Percentiles rank a stretch among this genome's conserved stretches.
These are phyloP conservation scores for Panopea generosa DNA, from an alignment of 2,888 invertebrate genomes.

Conservation along the genomic window DNA sequence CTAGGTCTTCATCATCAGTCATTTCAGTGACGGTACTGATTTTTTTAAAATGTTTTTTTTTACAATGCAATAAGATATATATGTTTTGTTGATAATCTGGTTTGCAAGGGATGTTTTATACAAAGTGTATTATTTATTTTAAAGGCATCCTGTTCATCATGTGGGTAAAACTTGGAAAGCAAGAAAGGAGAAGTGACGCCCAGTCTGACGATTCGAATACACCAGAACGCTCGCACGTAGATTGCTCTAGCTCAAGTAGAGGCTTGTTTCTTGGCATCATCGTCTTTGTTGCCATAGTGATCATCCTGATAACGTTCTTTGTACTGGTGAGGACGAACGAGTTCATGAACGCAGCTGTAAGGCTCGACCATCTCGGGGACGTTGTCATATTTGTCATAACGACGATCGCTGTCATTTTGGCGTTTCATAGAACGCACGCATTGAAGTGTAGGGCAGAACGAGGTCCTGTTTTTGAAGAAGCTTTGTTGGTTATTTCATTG, in stretches of 20 bases:
- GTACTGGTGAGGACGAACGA: slow-evolving; percentile 92
- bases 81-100: not conserved
- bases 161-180: slow-evolving; percentile 93
- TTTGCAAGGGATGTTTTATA: not conserved
- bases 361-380: slow-evolving; percentile 96
- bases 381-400: slow-evolving; percentile 94
- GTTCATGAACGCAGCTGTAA: slow-evolving; percentile 92
- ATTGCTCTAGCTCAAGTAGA: slow-evolving; percentile 97
- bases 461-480: slow-evolving; percentile 75
- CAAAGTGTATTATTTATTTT: slow-evolving; percentile 22
- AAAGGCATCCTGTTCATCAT: slow-evolving; percentile 95
- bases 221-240: slow-evolving; percentile 86
- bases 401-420: slow-evolving; percentile 93
- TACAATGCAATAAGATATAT: not conserved
- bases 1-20: too few species aligned
- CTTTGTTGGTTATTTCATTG: slow-evolving; percentile 94
- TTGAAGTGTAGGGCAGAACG: slow-evolving; percentile 63
- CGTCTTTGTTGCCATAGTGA: slow-evolving; percentile 88
- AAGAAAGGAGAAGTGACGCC: slow-evolving; percentile 3
- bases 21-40: too few species aligned
- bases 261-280: slow-evolving; percentile 91
- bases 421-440: slow-evolving; percentile 92
- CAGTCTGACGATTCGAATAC: slow-evolving; percentile 18
- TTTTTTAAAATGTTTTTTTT: too few species aligned
- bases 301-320: slow-evolving; percentile 95